These are phyloP conservation scores for Yponomeuta sedellus DNA, from an alignment of 2,888 invertebrate species.

Conservation along the genomic window DNA sequence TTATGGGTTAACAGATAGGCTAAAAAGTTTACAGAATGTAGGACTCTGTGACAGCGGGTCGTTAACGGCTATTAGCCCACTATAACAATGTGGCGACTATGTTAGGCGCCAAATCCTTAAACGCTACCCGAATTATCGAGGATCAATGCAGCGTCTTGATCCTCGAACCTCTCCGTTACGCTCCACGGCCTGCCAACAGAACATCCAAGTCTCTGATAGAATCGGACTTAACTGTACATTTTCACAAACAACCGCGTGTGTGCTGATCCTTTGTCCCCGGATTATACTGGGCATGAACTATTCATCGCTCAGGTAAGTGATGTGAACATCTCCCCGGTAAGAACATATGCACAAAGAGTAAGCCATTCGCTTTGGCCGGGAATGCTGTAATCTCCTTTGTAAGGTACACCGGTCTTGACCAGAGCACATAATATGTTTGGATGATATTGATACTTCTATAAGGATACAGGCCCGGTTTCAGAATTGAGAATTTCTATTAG, in stretches of 20 bases:
- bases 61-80: no score
- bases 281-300: conserved; percentile 48
- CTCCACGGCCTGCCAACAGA: conserved; percentile 35
- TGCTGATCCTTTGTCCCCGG: conserved; percentile 53
- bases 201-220: conserved; percentile 9
- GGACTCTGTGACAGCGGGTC: no score
- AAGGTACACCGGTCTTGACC: conserved; percentile 29
- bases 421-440: conserved; percentile 23
- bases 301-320: conserved; percentile 60
- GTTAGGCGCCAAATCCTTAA: not conserved
- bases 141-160: not conserved
- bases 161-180: conserved; percentile 23
- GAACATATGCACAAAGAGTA: conserved; percentile 30
- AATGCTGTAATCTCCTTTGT: conserved; percentile 48
- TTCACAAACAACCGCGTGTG: conserved; percentile 51
- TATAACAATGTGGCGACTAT: not conserved
- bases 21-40: no score
- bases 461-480: no score
- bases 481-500: no score
- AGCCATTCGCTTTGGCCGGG: conserved; percentile 46
- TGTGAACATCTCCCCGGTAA: conserved; percentile 29
- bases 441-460: conserved; percentile 14
- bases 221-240: conserved; percentile 56
- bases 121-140: not conserved
- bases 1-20: no score